Evolutionary conservation across 2,888 invertebrate species (phyloP), one percentile per base, ranked within the genome.

Genomic region (Galerucella pusilla): DNA sequence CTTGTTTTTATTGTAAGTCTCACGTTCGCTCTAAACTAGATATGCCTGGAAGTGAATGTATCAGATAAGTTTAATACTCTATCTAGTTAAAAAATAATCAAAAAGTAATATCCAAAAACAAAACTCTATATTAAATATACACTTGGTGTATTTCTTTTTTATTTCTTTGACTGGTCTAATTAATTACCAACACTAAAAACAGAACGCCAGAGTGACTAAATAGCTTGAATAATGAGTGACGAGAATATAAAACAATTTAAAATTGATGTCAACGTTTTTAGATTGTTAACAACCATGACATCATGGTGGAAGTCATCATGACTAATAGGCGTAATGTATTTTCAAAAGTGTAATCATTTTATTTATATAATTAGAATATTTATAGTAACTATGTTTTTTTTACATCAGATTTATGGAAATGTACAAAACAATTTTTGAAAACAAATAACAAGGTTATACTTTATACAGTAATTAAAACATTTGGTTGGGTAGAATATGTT

Each of bases 261-360:
- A 35, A 28, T 28, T 61, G 28, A 61, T 61, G 61, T 35, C 61
- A 61, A 61, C 61, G 61, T 61, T 61, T 61, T 61, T 35, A 61
- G 54, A 12, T 61, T 25, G 59, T 59, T 61, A 61, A 61, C 61
- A 61, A 61, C 28, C 28, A 61, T 61, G 61, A 61, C 61, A 61
- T 61, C 61, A 64, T 64, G 14, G 64, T 64, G 64, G 45, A 64
- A 64, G 64, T 64, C 35, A 16, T 16, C 45, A 45, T 64, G 64
- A 64, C 64, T 64, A 64, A 64, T 42, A 14, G 61, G 6, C 61
- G 14, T 61, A 28, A 61, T 61, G 7, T 61, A 61, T 28, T 61
- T 11, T 61, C 25, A 61, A 61, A 54, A 61, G 25, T 28, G 16
- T 12, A 14, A 25, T 59, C 20, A 59, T 11, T 9, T 11, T 59